Base-by-base conservation (phyloP, 2,797 vertebrate species). In the Sparus aurata region DNA sequence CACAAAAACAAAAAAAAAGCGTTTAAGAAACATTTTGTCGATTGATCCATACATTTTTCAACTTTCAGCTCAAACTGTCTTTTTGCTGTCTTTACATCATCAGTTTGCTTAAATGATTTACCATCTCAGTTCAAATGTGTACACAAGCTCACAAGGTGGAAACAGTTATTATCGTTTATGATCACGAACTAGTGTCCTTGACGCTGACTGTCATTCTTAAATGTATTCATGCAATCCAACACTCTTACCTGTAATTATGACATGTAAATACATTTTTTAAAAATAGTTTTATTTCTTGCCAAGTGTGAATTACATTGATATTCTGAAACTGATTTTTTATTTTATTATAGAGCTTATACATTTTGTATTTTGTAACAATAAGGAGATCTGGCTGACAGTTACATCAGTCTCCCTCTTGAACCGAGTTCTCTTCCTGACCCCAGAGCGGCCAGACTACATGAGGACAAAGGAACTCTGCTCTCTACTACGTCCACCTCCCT, bases 381-480 rank as follows among this genome's bases (percentile, higher is more conserved):
- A 38, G 65, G 46, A 38, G 58, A 54, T 62, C 55, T 68, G 10
- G 5, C 68, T 66, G 43, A 72, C 62, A 11, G 20, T 68, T 61
- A 73, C 63, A 66, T 72, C 63, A n/a, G 22, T 59, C 45, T 61
- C 47, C 61, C 60, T 80, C 73, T 68, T 77, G 80, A 82, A 62
- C 25, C 25, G 15, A 63, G 23, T 41, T 83, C 58, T 54, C 23
- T 50, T 83, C 69, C 78, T 84, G 86, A 91, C 75, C 85, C 43
- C 60, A 67, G 54, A 45, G 34, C 47, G 64, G 74, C 73, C 72
- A 79, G 81, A 88, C 86, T 70, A 74, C 52, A 25, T 66, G 52
- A 79, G 86, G 85, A 93, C 92, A 94, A 93, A 92, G 87, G 71
- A 85, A 53, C 78, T 78, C 79, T 60, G 77, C 86, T 88, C 82